Evolutionary conservation across 2,888 invertebrate genomes (phyloP).

Genomic region (Rotaria sp.): DNA sequence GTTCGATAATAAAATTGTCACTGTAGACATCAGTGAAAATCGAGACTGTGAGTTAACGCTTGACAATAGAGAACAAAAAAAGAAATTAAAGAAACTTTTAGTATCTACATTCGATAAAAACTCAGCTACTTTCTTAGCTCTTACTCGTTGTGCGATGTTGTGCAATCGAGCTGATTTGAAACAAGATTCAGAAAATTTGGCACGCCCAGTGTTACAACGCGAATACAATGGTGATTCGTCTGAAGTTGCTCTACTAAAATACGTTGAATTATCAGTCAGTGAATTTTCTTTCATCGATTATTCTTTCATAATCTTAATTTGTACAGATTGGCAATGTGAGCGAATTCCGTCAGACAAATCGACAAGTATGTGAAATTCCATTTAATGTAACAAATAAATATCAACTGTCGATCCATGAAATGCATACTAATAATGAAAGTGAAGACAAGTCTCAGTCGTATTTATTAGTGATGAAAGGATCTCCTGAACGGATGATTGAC

Average conservation of each 20-base stretch:
- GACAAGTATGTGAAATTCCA: constrained; percentile 56
- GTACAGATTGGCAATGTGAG: constrained; percentile 50
- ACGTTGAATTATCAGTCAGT: constrained; percentile 48
- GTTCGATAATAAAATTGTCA: constrained; percentile 95
- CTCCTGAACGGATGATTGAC: constrained; percentile 84
- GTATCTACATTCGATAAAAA: too few species aligned
- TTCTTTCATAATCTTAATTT: too few species aligned
- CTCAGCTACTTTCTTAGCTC: too few species aligned
- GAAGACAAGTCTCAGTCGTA: constrained; percentile 48
- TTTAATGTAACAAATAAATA: constrained; percentile 59
- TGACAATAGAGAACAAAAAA: too few species aligned
- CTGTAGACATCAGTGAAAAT: constrained; percentile 96
- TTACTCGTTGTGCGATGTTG: constrained; percentile 85
- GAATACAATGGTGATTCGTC: constrained; percentile 58
- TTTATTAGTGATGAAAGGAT: constrained; percentile 77
- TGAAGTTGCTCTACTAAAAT: constrained; percentile 56
- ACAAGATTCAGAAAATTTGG: constrained; percentile 79
- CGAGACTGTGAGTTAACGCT: too few species aligned
- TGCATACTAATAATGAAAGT: constrained; percentile 75
- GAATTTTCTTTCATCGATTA: too few species aligned
- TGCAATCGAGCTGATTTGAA: constrained; percentile 99
- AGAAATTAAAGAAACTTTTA: too few species aligned
- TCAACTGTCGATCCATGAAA: constrained; percentile 73
- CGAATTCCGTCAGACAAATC: constrained; percentile 51
- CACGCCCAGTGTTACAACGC: constrained; percentile 53